These are phyloP conservation scores for Diorhabda sublineata DNA, from an alignment of 1,140 invertebrate genomes.

Conservation along the genomic window DNA sequence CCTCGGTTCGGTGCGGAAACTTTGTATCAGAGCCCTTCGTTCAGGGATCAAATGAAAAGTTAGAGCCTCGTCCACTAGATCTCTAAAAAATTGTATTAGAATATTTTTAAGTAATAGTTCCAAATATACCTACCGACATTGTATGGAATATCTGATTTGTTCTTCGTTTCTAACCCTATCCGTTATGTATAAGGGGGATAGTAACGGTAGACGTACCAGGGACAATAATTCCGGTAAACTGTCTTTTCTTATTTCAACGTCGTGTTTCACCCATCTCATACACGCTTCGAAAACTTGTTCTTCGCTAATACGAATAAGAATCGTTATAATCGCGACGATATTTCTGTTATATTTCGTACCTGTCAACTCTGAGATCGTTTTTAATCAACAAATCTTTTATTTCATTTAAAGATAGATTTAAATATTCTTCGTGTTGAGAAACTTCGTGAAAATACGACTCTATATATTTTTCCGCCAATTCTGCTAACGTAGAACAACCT, in stretches of 20 bases:
- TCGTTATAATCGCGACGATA: neutral
- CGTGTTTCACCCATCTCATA: constrained; percentile 77
- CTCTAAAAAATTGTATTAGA: constrained; percentile 49
- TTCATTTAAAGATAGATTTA: constrained; percentile 61
- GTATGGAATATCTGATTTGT: constrained; percentile 68
- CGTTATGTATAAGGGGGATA: constrained; percentile 78
- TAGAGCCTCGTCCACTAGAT: constrained; percentile 78
- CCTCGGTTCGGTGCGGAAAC: constrained; percentile 70
- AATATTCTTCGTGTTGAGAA: constrained; percentile 73
- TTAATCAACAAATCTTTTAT: constrained; percentile 68
- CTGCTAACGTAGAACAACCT: constrained; percentile 66
- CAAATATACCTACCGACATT: constrained; percentile 58
- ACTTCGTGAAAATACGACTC: constrained; percentile 81
- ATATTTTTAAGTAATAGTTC: neutral
- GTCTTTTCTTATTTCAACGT: constrained; percentile 52
- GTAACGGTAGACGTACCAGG: constrained; percentile 72
- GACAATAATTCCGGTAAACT: constrained; percentile 69
- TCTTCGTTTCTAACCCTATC: constrained; percentile 82
- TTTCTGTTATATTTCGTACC: constrained; percentile 39
- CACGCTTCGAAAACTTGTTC: constrained; percentile 81
- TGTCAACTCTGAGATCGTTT: constrained; percentile 76
- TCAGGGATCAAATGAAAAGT: constrained; percentile 85
- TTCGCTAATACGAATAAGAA: constrained; percentile 44
- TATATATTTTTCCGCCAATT: constrained; percentile 77
- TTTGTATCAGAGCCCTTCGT: constrained; percentile 68